Percentiles rank a stretch among this genome's conserved stretches.
Conservation (phyloP, 1,140 invertebrate species). For the Caenorhabditis inopinata region DNA sequence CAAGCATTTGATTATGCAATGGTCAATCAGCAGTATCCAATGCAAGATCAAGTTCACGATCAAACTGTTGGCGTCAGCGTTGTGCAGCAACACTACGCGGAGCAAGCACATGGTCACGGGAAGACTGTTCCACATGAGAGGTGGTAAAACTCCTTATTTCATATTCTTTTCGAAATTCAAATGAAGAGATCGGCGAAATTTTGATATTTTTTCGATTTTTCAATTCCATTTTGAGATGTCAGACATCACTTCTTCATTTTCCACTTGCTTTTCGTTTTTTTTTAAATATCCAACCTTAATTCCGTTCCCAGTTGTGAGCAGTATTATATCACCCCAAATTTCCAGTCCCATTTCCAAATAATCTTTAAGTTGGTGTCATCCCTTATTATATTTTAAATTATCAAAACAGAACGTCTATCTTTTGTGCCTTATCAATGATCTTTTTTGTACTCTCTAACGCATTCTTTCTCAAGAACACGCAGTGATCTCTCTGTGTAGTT, state of each 20-base stretch:
- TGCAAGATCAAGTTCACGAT: neutral
- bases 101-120: neutral
- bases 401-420: neutral
- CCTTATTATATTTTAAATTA: conserved; percentile 6
- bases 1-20: conserved; percentile 49
- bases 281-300: neutral
- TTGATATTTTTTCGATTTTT: too few species aligned
- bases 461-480: neutral
- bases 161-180: too few species aligned
- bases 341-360: neutral
- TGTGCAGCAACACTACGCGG: neutral
- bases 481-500: conserved; percentile 4
- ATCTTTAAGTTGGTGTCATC: neutral
- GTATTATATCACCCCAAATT: neutral
- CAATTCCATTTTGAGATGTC: neutral
- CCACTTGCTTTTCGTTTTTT: too few species aligned
- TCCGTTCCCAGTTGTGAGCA: conserved; percentile 31
- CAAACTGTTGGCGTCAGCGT: neutral
- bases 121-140: conserved; percentile 37
- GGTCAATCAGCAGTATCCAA: conserved; percentile 24
- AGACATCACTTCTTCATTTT: neutral
- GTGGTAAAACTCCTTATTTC: conserved; percentile 23
- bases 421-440: conserved; percentile 11
- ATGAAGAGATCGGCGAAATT: too few species aligned
- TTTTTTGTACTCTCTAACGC: neutral